Conservation (phyloP, 2,113 vertebrate genomes). For the Orcinus orca region DNA sequence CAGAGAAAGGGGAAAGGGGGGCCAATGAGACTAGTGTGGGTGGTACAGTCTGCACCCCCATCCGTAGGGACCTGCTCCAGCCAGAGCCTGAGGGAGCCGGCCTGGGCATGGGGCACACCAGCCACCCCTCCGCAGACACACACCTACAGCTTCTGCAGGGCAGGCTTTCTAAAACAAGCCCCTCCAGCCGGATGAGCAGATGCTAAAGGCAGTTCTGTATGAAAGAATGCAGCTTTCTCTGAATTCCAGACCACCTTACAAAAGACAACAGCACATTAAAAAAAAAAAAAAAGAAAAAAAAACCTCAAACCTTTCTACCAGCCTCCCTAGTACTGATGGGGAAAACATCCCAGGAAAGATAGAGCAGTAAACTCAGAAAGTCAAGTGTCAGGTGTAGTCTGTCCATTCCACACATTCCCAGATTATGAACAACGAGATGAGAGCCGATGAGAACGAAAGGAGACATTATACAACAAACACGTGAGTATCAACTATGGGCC, state of each 20-base stretch:
- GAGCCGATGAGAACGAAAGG: background rate
- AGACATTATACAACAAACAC: background rate
- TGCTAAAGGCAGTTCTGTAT: slow-evolving; percentile 47
- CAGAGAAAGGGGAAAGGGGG: background rate
- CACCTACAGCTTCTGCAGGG: background rate
- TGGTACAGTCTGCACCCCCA: background rate
- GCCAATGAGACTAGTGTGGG: accelerated
- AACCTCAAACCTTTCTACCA: background rate
- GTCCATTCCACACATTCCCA: background rate
- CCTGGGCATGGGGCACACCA: background rate
- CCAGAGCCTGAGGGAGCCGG: background rate
- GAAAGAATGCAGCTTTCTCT: slow-evolving; percentile 54
- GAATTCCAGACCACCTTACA: slow-evolving; percentile 36
- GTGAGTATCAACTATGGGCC: background rate
- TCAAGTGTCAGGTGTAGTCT: background rate
- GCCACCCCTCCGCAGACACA: background rate
- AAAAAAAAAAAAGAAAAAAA: background rate
- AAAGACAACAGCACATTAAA: background rate
- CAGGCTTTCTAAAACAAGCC: slow-evolving; percentile 60
- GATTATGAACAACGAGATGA: background rate
- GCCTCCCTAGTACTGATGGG: background rate
- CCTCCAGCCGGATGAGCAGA: slow-evolving; percentile 68
- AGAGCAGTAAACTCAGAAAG: background rate
- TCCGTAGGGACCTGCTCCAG: background rate
- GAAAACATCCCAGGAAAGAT: background rate